These are phyloP conservation scores for Takifugu ocellatus DNA, from an alignment of 2,797 vertebrate genomes.

Conservation along the genomic window DNA sequence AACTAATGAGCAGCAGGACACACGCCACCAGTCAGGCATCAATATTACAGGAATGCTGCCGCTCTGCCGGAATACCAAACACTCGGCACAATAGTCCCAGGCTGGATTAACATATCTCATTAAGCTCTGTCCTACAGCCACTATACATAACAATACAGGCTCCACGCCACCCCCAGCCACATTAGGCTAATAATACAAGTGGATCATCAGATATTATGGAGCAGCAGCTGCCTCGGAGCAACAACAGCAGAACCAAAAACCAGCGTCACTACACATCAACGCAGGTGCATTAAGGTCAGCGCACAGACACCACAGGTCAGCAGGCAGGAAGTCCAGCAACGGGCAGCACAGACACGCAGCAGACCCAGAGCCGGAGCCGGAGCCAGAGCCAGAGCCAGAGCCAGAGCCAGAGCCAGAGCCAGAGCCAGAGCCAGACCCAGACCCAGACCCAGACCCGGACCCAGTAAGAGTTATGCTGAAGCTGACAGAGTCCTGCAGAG, in stretches of 20 bases:
- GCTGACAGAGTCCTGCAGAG: not conserved
- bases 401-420: too few species aligned
- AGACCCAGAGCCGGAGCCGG: too few species aligned
- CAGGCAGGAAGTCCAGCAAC: not conserved
- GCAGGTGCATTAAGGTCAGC: slow-evolving; percentile 46
- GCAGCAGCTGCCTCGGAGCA: not conserved
- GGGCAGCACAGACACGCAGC: not conserved
- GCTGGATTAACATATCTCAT: slow-evolving; percentile 12
- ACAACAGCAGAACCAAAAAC: slow-evolving; percentile 2
- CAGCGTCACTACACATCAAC: slow-evolving; percentile 12
- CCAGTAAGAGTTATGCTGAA: too few species aligned
- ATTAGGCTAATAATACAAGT: slow-evolving; percentile 14
- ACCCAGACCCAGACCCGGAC: too few species aligned
- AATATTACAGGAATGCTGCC: not conserved
- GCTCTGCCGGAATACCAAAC: slow-evolving; percentile 17
- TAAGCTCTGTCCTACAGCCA: slow-evolving; percentile 13
- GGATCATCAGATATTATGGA: slow-evolving; percentile 7
- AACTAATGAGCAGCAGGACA: slow-evolving; percentile 2
- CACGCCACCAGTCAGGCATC: slow-evolving; percentile 2
- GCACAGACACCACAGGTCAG: too few species aligned
- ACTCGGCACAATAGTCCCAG: slow-evolving; percentile 8
- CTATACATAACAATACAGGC: slow-evolving; percentile 10
- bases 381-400: too few species aligned
- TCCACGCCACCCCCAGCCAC: slow-evolving; percentile 15
- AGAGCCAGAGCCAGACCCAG: too few species aligned